Evolutionary conservation across 2,888 invertebrate species (phyloP), one percentile per base, ranked within the genome.

Genomic region (Penaeus monodon): DNA sequence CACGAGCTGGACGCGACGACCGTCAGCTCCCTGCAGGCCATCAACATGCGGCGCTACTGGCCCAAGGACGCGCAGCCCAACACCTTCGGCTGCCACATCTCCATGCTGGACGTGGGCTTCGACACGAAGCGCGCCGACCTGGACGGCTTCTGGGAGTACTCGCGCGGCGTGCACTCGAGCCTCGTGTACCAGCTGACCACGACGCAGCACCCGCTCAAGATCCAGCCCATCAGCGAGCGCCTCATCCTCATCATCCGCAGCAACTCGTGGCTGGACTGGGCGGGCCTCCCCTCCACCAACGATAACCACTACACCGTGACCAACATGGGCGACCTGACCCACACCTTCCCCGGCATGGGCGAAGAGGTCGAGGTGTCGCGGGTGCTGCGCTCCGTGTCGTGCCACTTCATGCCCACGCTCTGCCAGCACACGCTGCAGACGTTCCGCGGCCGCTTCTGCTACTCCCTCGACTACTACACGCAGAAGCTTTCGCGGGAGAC

Each of bases 381-480:
- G 68, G 82, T 90, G n/a, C 78, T 90, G 24, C 89, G 90, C 64
- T 88, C 90, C 22, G 88, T 90, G 14, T 87, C 88, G 10, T 88
- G 90, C 68, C 90, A 90, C 85, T 89, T 87, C 84, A 88, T 90
- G 90, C 89, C 88, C 80, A 88, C 86, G 24, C 82, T 90, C 57
- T 90, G 89, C 78, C 89, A 89, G 68, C 90, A 90, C 81, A 90
- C 89, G 20, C 85, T 90, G 17, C 90, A 90, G 82, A 90, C 90
- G 33, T 90, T 90, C 78, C 81, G 89, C 22, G 89, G 89, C 20
- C 84, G 88, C 64, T 84, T 90, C 63, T 89, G 76, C 78, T 90
- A 90, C 79, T 88, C 89, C 44, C 88, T 90, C 66, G 90, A 90
- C 80, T 90, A 89, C 81, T 90, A 88, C 87, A 66, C 89, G 2